Evolutionary conservation across 2,888 invertebrate genomes (phyloP).

Genomic region (Netelia inedita): DNA sequence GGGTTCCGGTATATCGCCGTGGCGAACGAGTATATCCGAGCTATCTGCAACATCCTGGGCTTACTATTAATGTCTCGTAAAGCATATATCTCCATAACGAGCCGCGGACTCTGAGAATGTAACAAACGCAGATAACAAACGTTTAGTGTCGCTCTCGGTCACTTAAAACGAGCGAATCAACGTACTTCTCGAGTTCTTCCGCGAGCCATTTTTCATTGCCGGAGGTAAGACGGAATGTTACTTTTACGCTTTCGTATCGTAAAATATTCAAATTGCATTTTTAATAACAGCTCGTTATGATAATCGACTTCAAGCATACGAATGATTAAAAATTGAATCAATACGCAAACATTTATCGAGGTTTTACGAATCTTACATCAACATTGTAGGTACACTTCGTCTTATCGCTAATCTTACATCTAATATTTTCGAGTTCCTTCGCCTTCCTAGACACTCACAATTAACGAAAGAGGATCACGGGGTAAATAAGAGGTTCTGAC

Average conservation of each 20-base stretch:
- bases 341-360: background rate
- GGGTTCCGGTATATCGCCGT: constrained; percentile 30
- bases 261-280: no score
- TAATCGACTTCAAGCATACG: no score
- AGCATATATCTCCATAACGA: constrained; percentile 70
- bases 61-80: constrained; percentile 67
- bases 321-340: no score
- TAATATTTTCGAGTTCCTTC: constrained; percentile 43
- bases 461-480: constrained; percentile 48
- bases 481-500: constrained; percentile 30
- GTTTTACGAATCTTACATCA: background rate
- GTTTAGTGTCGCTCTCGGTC: constrained; percentile 48
- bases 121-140: constrained; percentile 46
- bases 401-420: background rate
- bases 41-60: constrained; percentile 47
- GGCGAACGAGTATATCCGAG: constrained; percentile 8
- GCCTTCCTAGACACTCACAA: constrained; percentile 3
- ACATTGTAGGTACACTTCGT: background rate
- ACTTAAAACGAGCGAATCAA: constrained; percentile 39
- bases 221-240: background rate
- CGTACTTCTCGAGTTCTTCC: constrained; percentile 23
- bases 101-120: constrained; percentile 35
- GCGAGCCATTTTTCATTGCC: background rate
- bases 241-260: background rate
- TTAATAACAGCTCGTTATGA: no score